Conservation (phyloP, 2,888 invertebrate genomes). For the Erebia ligea region DNA sequence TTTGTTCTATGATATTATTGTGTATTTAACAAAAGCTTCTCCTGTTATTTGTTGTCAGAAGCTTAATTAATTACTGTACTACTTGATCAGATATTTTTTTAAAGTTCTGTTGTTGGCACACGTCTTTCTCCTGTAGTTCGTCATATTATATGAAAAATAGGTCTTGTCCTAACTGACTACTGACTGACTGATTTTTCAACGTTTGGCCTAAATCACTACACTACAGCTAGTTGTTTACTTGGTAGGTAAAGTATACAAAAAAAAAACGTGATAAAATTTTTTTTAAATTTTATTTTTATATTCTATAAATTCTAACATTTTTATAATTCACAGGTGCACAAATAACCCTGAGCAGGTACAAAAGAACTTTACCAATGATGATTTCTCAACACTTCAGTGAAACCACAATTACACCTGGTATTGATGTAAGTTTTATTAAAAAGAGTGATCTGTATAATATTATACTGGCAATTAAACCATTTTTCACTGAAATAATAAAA, state of each 20-base stretch:
- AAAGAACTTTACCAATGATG: conserved; percentile 62
- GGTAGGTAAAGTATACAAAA: background rate
- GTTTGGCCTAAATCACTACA: no score
- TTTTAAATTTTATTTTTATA: background rate
- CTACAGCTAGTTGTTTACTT: no score
- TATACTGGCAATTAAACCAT: conserved; percentile 1
- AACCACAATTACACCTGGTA: conserved; percentile 70
- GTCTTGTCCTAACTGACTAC: no score
- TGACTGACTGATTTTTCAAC: no score
- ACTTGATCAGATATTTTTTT: no score
- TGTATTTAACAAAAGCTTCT: background rate
- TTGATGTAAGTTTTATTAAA: conserved; percentile 64
- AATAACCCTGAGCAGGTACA: conserved; percentile 42
- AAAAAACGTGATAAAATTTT: background rate
- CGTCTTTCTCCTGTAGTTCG: background rate
- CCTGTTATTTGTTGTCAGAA: background rate
- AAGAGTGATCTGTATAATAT: background rate
- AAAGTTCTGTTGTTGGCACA: no score
- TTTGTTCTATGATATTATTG: background rate
- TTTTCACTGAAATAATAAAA: conserved; percentile 4
- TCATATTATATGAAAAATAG: no score
- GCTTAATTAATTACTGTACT: background rate
- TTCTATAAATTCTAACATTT: background rate
- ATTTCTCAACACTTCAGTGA: conserved; percentile 74
- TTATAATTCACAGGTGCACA: conserved; percentile 15